These are phyloP conservation scores for Anastrepha obliqua DNA, from an alignment of 1,140 invertebrate species.

Conservation along the genomic window DNA sequence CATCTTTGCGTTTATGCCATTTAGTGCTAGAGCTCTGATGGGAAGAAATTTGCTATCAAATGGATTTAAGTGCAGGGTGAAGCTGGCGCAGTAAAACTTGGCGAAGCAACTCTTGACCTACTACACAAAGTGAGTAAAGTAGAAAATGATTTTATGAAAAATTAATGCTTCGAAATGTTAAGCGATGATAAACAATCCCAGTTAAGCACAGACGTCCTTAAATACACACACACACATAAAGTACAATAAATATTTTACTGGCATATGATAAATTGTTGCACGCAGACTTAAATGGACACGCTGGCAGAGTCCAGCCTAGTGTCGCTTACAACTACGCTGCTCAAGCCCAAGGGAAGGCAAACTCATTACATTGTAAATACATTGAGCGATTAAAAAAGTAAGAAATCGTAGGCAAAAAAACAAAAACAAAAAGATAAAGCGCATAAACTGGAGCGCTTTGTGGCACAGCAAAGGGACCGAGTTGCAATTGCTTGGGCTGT, in stretches of 20 bases:
- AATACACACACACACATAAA: not conserved
- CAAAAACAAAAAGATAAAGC: not conserved
- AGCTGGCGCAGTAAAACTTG: no score
- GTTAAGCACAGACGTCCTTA: not conserved
- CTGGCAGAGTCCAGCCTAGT: not conserved
- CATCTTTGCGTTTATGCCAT: no score
- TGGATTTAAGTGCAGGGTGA: no score
- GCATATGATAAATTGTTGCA: slow-evolving; percentile 22
- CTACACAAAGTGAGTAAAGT: not conserved
- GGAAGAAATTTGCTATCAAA: no score
- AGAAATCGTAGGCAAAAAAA: not conserved
- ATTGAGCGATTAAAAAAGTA: slow-evolving; percentile 5
- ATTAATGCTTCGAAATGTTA: not conserved
- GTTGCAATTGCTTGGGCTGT: not conserved
- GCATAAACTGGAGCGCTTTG: not conserved
- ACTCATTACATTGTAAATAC: slow-evolving; percentile 23
- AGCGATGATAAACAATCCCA: not conserved
- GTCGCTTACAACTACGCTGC: not conserved
- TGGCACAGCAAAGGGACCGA: not conserved
- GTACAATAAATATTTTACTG: not conserved
- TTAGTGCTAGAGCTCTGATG: no score
- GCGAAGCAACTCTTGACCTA: not conserved
- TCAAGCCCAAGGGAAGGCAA: not conserved
- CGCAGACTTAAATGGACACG: not conserved
- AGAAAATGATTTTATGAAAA: not conserved